Evolutionary conservation across 2,113 vertebrate species (phyloP).

Genomic region (Anthoscopus minutus): DNA sequence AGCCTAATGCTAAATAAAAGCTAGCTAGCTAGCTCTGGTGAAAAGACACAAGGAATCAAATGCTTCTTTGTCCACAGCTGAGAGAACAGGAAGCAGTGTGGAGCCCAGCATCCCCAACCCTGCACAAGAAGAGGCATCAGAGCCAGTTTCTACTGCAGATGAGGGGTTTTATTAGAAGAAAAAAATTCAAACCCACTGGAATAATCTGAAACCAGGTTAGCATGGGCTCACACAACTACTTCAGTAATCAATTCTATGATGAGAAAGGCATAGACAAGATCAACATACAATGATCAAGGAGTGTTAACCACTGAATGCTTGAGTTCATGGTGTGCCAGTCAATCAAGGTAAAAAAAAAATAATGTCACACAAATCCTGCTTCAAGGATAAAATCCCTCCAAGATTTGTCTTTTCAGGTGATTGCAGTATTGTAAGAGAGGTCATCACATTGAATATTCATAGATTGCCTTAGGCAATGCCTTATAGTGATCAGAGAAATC

Average conservation of each 20-base stretch:
- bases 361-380: neutral
- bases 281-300: neutral
- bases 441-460: constrained; percentile 15
- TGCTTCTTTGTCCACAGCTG: neutral
- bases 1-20: neutral
- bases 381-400: neutral
- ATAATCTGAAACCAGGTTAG: neutral
- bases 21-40: neutral
- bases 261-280: neutral
- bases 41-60: neutral
- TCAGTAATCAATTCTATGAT: neutral
- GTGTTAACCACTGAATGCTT: neutral
- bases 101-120: neutral
- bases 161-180: neutral
- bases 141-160: neutral
- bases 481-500: constrained; percentile 6
- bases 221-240: neutral
- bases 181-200: neutral
- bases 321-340: neutral
- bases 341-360: neutral
- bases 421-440: neutral
- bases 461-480: neutral
- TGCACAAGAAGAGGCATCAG: neutral
- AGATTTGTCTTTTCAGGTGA: neutral
- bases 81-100: neutral